Conservation (phyloP, 2,888 invertebrate species). For the Temnothorax ravouxi region DNA sequence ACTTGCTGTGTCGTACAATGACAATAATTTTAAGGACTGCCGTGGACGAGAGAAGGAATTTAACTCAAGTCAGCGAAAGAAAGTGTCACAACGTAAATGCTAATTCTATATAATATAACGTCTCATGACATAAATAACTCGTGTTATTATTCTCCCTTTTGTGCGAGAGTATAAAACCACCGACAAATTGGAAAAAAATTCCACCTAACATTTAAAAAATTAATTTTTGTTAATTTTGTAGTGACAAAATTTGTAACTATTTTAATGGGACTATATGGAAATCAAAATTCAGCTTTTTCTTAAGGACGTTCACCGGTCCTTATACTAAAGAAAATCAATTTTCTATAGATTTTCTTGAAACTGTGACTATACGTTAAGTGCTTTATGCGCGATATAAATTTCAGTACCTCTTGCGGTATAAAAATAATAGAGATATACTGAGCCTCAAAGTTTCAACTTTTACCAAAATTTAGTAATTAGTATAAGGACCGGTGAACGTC, state of each 20-base stretch:
- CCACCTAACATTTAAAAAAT: background rate
- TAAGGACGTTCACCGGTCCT: too few species aligned
- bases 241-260: background rate
- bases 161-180: background rate
- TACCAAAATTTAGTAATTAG: too few species aligned
- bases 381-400: too few species aligned
- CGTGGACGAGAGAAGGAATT: background rate
- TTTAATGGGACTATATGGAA: background rate
- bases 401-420: too few species aligned
- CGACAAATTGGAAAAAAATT: background rate
- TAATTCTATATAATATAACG: conserved; percentile 19
- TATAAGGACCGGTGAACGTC: too few species aligned
- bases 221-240: conserved; percentile 1
- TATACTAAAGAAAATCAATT: too few species aligned
- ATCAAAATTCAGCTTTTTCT: background rate
- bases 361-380: too few species aligned
- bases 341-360: too few species aligned
- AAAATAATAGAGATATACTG: too few species aligned
- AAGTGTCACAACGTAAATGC: background rate
- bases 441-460: too few species aligned
- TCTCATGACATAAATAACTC: background rate
- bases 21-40: conserved; percentile 60
- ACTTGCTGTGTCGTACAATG: background rate
- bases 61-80: background rate
- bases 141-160: background rate